phyloP scores from a whole-genome alignment of 2,113 vertebrate genomes.

The Gavialis gangeticus region DNA sequence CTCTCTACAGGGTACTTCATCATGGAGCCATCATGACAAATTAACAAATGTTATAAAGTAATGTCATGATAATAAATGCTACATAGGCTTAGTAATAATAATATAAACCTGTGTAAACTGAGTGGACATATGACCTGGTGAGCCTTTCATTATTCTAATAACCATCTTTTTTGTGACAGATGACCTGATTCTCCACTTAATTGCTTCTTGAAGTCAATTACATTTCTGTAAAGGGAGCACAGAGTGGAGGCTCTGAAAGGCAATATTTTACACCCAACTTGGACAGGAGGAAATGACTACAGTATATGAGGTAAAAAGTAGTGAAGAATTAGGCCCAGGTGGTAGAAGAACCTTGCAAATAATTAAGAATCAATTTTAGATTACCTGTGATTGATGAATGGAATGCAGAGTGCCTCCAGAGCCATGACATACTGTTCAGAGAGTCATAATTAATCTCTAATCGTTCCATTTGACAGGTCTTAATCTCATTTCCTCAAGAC shows the following conservation, averaged over 20 bases:
- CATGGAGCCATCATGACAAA: background rate
- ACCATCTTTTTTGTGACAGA: conserved; percentile 22
- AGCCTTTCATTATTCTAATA: conserved; percentile 16
- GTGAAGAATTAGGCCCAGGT: conserved; percentile 51
- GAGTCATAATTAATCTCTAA: conserved; percentile 41
- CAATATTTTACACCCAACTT: conserved; percentile 22
- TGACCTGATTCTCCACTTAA: conserved; percentile 15
- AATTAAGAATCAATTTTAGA: conserved; percentile 27
- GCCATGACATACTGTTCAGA: background rate
- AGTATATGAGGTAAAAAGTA: background rate
- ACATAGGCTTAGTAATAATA: conserved; percentile 21
- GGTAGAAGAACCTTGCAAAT: conserved; percentile 4
- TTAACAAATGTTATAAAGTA: conserved; percentile 25
- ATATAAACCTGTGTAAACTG: conserved; percentile 2
- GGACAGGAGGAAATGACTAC: conserved; percentile 38
- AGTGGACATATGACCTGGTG: conserved; percentile 8
- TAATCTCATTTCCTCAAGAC: conserved; percentile 37
- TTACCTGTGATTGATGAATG: conserved; percentile 28
- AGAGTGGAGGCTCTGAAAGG: conserved; percentile 4
- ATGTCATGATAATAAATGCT: conserved; percentile 24
- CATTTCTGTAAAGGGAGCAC: conserved; percentile 39
- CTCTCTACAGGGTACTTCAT: no score
- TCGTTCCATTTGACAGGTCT: background rate
- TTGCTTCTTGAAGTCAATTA: conserved; percentile 21
- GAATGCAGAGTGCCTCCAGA: conserved; percentile 12